These are phyloP conservation scores for Peromyscus californicus DNA, from an alignment of 2,113 vertebrate species.

Conservation along the genomic window DNA sequence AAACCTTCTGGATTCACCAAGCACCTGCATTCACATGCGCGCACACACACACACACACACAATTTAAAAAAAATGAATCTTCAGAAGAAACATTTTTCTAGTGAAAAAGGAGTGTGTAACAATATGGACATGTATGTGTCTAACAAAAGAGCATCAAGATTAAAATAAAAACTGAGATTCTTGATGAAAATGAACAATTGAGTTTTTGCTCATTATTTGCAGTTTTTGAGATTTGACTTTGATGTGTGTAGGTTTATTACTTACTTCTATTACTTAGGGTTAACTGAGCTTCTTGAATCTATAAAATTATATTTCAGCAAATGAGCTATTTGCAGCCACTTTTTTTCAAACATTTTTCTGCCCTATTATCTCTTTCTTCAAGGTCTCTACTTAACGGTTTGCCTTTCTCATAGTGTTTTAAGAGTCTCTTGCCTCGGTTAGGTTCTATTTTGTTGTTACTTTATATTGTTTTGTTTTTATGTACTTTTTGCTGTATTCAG, in stretches of 20 bases:
- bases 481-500: neutral
- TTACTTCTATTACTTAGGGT: neutral
- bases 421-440: neutral
- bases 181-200: neutral
- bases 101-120: neutral
- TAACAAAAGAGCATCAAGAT: neutral
- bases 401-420: neutral
- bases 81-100: neutral
- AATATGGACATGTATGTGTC: neutral
- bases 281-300: neutral
- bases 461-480: neutral
- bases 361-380: neutral
- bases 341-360: neutral
- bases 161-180: neutral
- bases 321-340: neutral
- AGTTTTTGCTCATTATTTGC: constrained; percentile 24
- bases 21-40: neutral
- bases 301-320: neutral
- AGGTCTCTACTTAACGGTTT: neutral
- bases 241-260: neutral
- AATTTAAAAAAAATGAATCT: neutral
- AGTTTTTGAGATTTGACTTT: constrained; percentile 28
- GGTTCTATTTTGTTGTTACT: neutral
- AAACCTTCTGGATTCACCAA: neutral
- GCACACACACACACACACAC: neutral